A percentile compares a stretch with the other conserved stretches of the same genome.
These are phyloP conservation scores for Helicoverpa assulta DNA, from an alignment of 2,888 invertebrate species.

Conservation along the genomic window DNA sequence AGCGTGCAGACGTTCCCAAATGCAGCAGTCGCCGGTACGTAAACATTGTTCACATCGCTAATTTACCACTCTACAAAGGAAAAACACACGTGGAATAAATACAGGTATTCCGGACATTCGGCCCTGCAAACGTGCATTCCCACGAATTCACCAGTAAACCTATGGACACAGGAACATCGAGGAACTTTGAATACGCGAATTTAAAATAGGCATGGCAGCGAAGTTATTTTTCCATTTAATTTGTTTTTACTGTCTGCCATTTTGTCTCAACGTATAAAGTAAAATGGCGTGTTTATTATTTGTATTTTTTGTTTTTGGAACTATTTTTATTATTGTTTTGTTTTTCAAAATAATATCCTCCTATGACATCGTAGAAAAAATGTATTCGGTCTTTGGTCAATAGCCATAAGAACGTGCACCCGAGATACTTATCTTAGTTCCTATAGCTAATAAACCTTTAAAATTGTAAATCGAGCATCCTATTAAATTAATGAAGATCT, in stretches of 20 bases:
- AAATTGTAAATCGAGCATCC: too few relatives aligned
- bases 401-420: too few relatives aligned
- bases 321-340: too few relatives aligned
- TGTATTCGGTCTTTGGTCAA: too few relatives aligned
- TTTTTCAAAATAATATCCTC: too few relatives aligned
- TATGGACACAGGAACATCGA: constrained; percentile 16
- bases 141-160: constrained; percentile 62
- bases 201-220: constrained; percentile 14
- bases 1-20: constrained; percentile 44
- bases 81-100: constrained; percentile 69
- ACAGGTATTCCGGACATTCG: constrained; percentile 67
- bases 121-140: constrained; percentile 62
- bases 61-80: constrained; percentile 70
- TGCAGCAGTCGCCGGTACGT: constrained; percentile 52
- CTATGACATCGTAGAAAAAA: too few relatives aligned
- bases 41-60: constrained; percentile 69
- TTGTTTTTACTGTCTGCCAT: neutral
- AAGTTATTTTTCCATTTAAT: constrained; percentile 21
- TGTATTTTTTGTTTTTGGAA: too few relatives aligned
- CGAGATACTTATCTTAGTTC: too few relatives aligned
- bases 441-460: too few relatives aligned
- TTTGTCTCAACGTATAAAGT: too few relatives aligned
- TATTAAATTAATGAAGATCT: too few relatives aligned
- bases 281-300: too few relatives aligned
- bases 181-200: constrained; percentile 28